Evolutionary conservation across 92 coral and sea anemone species (phyloP).

Genomic region (Porites lobata): DNA sequence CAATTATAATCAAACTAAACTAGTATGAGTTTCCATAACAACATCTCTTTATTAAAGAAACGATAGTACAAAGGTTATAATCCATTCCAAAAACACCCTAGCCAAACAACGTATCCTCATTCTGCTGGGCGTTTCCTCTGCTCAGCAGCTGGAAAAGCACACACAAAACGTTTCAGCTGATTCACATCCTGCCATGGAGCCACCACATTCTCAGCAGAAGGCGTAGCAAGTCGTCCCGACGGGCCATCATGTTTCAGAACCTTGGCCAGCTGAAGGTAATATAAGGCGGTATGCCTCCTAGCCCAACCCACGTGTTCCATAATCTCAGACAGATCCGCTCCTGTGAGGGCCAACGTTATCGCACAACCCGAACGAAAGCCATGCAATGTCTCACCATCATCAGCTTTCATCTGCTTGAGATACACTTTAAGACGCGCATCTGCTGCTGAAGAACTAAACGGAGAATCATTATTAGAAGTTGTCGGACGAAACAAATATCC

Average conservation of each 20-base stretch:
- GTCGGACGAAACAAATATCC: conserved; percentile 23
- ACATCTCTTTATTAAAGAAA: conserved; percentile 8
- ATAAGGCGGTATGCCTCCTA: conserved; percentile 25
- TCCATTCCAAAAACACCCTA: not conserved
- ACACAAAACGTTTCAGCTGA: too few species aligned
- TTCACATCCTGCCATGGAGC: too few species aligned
- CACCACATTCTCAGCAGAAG: too few species aligned
- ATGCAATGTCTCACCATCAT: conserved; percentile 65
- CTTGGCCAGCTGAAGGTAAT: not conserved
- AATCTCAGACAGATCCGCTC: conserved; percentile 29
- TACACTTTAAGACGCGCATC: conserved; percentile 61
- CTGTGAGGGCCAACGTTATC: conserved; percentile 31
- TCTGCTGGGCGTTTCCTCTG: not conserved
- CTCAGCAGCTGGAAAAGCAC: too few species aligned
- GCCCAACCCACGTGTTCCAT: conserved; percentile 61
- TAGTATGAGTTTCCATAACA: not conserved
- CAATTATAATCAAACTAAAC: not conserved
- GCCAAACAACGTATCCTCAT: not conserved
- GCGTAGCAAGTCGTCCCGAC: not conserved
- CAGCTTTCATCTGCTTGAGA: conserved; percentile 47
- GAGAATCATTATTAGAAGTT: conserved; percentile 39
- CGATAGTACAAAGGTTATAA: not conserved
- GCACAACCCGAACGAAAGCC: conserved; percentile 68
- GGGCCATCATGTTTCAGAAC: conserved; percentile 22
- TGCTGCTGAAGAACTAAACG: conserved; percentile 43